Percentiles rank a stretch among this genome's conserved stretches.
These are phyloP conservation scores for Microtus richardsoni DNA, from an alignment of 2,113 vertebrate genomes.

Conservation along the genomic window DNA sequence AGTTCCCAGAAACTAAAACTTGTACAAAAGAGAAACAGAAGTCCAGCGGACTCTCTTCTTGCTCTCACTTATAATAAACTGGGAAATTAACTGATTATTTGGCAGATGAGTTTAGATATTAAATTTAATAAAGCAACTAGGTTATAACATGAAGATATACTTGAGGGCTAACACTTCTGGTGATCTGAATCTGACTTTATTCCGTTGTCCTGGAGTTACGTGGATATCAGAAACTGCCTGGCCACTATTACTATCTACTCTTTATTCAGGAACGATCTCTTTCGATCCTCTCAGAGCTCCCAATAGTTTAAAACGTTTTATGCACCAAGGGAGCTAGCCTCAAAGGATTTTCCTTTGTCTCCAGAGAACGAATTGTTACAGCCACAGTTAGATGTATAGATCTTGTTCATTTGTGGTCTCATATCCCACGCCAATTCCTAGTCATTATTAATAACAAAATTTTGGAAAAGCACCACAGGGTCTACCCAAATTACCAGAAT, in stretches of 20 bases:
- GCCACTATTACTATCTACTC: not conserved
- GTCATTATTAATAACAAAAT: not conserved
- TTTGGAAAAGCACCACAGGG: not conserved
- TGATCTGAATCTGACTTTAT: not conserved
- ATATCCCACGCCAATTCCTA: not conserved
- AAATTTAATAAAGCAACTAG: not conserved
- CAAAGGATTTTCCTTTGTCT: constrained; percentile 28
- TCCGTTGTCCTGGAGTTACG: not conserved
- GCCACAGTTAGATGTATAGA: not conserved
- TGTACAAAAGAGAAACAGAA: not conserved
- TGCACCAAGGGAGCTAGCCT: not conserved
- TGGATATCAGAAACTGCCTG: not conserved
- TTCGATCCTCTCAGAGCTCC: not conserved
- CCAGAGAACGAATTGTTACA: constrained; percentile 7
- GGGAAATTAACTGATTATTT: constrained; percentile 2
- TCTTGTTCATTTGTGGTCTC: constrained; percentile 7
- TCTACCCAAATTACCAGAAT: not conserved
- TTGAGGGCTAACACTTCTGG: not conserved
- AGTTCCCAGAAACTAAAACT: not conserved
- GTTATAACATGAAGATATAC: not conserved
- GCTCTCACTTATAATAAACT: not conserved
- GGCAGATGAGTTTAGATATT: constrained; percentile 6
- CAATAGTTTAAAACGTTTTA: not conserved
- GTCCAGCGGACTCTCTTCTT: not conserved
- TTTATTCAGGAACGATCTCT: constrained; percentile 6